A percentile compares a stretch with the other conserved stretches of the same genome.
These are phyloP conservation scores for Trachops cirrhosus DNA, from an alignment of 2,797 vertebrate species.

Conservation along the genomic window DNA sequence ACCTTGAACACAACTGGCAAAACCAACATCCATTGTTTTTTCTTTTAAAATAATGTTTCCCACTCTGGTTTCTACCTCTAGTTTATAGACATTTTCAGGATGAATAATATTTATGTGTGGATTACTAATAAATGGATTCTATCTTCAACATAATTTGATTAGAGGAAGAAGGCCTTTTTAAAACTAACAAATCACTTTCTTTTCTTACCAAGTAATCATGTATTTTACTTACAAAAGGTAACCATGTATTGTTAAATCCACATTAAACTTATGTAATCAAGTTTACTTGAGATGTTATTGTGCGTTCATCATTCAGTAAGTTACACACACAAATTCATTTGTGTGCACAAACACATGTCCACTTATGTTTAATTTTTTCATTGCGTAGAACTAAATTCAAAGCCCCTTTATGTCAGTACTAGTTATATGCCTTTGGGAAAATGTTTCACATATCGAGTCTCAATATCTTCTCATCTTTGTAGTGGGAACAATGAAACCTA, in stretches of 20 bases:
- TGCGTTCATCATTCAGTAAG: background rate
- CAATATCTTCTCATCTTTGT: background rate
- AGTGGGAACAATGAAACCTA: background rate
- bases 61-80: background rate
- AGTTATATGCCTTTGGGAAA: background rate
- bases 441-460: background rate
- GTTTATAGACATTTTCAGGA: background rate
- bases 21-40: conserved; percentile 34
- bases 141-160: background rate
- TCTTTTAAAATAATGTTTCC: background rate
- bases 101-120: background rate
- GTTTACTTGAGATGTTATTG: background rate
- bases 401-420: background rate
- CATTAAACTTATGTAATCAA: background rate
- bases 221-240: background rate
- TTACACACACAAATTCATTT: background rate
- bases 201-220: background rate
- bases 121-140: background rate
- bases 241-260: background rate
- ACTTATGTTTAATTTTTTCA: background rate
- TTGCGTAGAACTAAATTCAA: background rate
- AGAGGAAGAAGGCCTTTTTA: background rate
- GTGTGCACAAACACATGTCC: background rate
- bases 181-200: background rate
- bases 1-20: conserved; percentile 66